Evolutionary conservation across 2,113 vertebrate genomes (phyloP).

Genomic region (Grus americana): DNA sequence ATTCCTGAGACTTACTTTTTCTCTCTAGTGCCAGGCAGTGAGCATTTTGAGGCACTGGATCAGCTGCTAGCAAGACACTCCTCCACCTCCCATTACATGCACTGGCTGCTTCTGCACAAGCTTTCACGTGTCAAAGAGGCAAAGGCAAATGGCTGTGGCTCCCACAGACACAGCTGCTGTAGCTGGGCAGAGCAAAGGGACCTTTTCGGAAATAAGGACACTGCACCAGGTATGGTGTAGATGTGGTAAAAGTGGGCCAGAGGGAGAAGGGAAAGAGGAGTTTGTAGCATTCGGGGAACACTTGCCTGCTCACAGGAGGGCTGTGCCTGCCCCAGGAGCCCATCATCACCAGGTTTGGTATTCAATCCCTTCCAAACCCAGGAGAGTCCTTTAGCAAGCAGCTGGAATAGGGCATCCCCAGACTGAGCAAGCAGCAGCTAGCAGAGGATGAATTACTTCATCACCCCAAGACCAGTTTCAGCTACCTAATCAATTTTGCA

Average conservation of each 20-base stretch:
- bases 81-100: background rate
- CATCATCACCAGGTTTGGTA: background rate
- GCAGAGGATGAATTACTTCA: background rate
- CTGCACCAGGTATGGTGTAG: background rate
- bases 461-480: background rate
- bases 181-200: background rate
- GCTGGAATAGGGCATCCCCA: background rate
- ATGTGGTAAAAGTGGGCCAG: background rate
- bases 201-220: background rate
- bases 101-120: background rate
- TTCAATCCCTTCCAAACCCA: background rate
- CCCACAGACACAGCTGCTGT: background rate
- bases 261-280: background rate
- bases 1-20: background rate
- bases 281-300: background rate
- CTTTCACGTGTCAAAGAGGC: background rate
- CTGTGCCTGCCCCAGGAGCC: background rate
- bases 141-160: background rate
- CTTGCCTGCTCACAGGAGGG: background rate
- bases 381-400: background rate
- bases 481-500: background rate
- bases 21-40: background rate
- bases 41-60: background rate
- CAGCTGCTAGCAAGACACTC: background rate
- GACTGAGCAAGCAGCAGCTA: background rate